Percentiles rank a stretch among this genome's conserved stretches.
Conservation (phyloP, 2,113 vertebrate species). For the Pelodiscus sinensis region DNA sequence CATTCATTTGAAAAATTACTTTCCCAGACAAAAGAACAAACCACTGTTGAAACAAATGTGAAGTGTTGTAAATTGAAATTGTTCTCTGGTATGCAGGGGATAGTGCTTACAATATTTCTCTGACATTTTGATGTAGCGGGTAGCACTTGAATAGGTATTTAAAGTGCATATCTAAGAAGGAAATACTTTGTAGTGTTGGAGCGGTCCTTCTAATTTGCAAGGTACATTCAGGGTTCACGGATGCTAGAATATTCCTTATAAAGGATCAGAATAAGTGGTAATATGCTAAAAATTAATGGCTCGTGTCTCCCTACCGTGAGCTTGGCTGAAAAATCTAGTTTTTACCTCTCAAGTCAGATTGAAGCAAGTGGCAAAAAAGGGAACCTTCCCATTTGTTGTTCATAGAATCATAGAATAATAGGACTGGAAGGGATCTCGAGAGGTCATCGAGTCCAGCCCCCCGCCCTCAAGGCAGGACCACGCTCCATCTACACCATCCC, state of each 20-base stretch:
- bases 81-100: slow-evolving; percentile 58
- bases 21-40: slow-evolving; percentile 72
- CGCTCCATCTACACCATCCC: too few relatives aligned
- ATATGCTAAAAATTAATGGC: slow-evolving; percentile 36
- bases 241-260: slow-evolving; percentile 13
- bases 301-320: background rate
- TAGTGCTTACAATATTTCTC: slow-evolving; percentile 35
- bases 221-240: background rate
- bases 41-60: background rate
- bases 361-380: background rate
- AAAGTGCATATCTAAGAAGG: slow-evolving; percentile 50
- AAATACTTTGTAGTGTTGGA: slow-evolving; percentile 46
- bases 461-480: too few relatives aligned
- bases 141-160: slow-evolving; percentile 53
- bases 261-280: slow-evolving; percentile 30
- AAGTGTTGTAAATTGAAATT: slow-evolving; percentile 15
- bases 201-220: slow-evolving; percentile 37
- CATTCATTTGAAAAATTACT: slow-evolving; percentile 65
- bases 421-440: too few relatives aligned
- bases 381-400: background rate
- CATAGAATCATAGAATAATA: too few relatives aligned
- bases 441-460: too few relatives aligned
- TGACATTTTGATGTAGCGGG: slow-evolving; percentile 59
- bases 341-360: background rate
- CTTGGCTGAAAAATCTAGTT: background rate